Conservation (phyloP, 2,888 invertebrate species). For the Dioctria linearis region DNA sequence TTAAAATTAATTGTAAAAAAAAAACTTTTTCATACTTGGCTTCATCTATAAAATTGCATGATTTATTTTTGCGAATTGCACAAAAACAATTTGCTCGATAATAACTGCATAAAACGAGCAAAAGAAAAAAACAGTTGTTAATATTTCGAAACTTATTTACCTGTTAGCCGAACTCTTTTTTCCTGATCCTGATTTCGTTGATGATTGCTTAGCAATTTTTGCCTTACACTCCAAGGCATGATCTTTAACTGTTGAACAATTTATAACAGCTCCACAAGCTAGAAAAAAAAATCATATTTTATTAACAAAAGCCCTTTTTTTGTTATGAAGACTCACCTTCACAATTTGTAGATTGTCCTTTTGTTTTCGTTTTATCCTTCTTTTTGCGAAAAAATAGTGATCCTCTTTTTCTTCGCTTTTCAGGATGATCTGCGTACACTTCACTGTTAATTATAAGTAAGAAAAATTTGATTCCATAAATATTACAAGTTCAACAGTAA, state of each 20-base stretch:
- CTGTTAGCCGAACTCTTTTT: conserved; percentile 63
- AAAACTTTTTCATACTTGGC: conserved; percentile 16
- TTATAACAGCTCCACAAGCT: conserved; percentile 91
- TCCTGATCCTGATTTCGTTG: conserved; percentile 61
- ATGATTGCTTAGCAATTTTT: conserved; percentile 62
- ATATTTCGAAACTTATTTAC: conserved; percentile 56
- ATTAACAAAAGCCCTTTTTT: conserved; percentile 8
- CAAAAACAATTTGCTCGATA: conserved; percentile 10
- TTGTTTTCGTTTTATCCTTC: conserved; percentile 76
- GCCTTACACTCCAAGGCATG: conserved; percentile 85
- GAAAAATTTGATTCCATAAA: not conserved
- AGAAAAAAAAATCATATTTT: conserved; percentile 62
- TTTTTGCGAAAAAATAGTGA: conserved; percentile 94
- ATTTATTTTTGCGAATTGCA: not conserved
- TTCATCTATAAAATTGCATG: conserved; percentile 10
- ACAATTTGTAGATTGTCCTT: conserved; percentile 67
- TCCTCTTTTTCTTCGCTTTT: conserved; percentile 89
- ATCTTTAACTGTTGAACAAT: conserved; percentile 90
- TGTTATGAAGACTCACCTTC: conserved; percentile 62
- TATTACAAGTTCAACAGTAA: too few relatives aligned
- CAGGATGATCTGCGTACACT: conserved; percentile 77
- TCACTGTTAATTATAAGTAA: conserved; percentile 62
- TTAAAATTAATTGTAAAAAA: not conserved
- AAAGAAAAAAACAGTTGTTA: not conserved
- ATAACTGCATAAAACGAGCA: not conserved